A percentile compares a stretch with the other conserved stretches of the same genome.
Conservation (phyloP, 2,797 vertebrate species). For the Sebastes diploproa region DNA sequence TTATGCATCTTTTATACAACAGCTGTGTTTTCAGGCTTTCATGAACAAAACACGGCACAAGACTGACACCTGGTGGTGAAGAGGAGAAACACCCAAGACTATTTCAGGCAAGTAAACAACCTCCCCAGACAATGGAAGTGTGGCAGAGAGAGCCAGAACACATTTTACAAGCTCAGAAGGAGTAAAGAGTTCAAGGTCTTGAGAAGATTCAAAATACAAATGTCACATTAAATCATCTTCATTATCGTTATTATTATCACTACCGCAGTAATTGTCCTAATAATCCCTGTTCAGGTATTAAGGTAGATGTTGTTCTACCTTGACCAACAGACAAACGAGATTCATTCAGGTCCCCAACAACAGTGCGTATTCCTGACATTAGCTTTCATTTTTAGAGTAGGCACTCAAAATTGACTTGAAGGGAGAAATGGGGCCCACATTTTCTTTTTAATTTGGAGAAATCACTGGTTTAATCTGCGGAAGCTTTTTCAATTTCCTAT, state of each 20-base stretch:
- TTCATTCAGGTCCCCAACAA: neutral
- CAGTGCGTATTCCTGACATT: neutral
- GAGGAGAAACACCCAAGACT: neutral
- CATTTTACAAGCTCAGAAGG: conserved; percentile 8
- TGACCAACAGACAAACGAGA: neutral
- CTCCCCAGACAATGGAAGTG: conserved; percentile 56
- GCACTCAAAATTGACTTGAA: neutral
- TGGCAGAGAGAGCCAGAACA: conserved; percentile 17
- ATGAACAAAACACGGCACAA: conserved; percentile 39
- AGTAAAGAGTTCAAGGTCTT: neutral
- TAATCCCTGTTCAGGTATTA: conserved; percentile 1
- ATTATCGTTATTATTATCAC: conserved; percentile 12
- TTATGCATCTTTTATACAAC: conserved; percentile 14
- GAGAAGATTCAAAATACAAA: conserved; percentile 3
- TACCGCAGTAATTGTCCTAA: neutral
- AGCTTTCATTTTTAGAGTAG: neutral
- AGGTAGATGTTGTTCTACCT: neutral
- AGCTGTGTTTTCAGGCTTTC: neutral
- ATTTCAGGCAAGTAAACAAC: conserved; percentile 60
- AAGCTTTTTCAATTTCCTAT: neutral
- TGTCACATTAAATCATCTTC: neutral
- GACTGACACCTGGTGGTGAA: conserved; percentile 73
- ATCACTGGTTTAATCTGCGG: neutral
- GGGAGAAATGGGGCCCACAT: neutral
- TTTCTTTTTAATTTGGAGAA: neutral